phyloP scores from a whole-genome alignment of 2,113 vertebrate species.

The Cheilinus undulatus region DNA sequence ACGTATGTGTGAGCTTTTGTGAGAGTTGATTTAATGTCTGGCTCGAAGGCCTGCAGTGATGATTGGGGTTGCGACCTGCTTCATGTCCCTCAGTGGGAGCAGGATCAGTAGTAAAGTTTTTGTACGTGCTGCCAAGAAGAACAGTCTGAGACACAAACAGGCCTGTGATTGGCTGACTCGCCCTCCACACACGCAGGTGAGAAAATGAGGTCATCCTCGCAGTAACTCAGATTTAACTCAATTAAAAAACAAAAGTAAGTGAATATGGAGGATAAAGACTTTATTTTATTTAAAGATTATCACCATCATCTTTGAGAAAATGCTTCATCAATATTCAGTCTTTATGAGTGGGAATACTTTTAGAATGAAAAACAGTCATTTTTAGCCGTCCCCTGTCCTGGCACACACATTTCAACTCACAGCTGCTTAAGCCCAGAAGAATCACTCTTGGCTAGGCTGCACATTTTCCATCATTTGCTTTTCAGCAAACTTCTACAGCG shows the following conservation, averaged over 20 bases:
- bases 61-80: conserved; percentile 45
- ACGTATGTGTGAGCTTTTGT: conserved; percentile 14
- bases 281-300: neutral
- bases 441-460: neutral
- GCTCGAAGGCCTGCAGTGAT: conserved; percentile 15
- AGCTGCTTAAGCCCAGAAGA: neutral
- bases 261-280: neutral
- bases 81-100: conserved; percentile 12
- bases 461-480: conserved; percentile 36
- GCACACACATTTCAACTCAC: neutral
- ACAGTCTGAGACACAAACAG: conserved; percentile 26
- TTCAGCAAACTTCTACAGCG: conserved; percentile 5
- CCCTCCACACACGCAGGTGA: conserved; percentile 45
- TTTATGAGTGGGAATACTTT: neutral
- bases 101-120: conserved; percentile 41
- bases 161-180: conserved; percentile 16
- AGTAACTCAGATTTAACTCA: conserved; percentile 47
- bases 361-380: neutral
- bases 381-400: too few relatives aligned
- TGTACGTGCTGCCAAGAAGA: conserved; percentile 24
- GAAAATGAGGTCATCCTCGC: conserved; percentile 4
- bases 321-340: neutral
- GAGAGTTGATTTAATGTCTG: conserved; percentile 6
- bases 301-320: neutral
- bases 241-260: conserved; percentile 45